Evolutionary conservation across 2,797 vertebrate species (phyloP).

Genomic region (Catharus ustulatus): DNA sequence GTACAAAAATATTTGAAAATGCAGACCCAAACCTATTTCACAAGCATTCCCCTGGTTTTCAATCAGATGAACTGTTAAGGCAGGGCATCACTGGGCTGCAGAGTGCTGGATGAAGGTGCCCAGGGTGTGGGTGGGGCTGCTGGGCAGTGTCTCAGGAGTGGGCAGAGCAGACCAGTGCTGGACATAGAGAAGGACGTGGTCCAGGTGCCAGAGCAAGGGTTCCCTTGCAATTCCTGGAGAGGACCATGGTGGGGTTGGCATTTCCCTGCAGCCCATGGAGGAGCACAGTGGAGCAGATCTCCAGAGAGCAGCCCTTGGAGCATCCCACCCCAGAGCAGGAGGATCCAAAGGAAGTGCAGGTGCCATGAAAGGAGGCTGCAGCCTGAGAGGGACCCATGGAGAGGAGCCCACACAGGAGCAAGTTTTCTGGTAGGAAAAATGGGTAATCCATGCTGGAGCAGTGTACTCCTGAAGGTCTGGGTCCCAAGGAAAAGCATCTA

Average conservation of each 20-base stretch:
- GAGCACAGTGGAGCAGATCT: background rate
- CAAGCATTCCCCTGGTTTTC: background rate
- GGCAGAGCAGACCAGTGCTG: fast-evolving
- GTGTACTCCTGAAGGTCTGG: background rate
- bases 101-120: fast-evolving
- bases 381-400: too few species aligned
- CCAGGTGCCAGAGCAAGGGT: background rate
- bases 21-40: background rate
- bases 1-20: background rate
- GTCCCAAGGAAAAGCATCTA: background rate
- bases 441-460: background rate
- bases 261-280: background rate
- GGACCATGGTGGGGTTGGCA: background rate
- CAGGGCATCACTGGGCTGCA: background rate
- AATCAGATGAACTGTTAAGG: background rate
- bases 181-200: background rate
- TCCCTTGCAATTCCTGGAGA: fast-evolving
- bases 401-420: background rate
- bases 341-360: background rate
- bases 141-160: background rate
- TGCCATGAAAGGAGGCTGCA: background rate
- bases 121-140: fast-evolving
- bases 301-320: background rate
- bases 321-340: background rate
- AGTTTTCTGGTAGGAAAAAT: background rate